Conservation (phyloP, 2,113 vertebrate genomes). For the Saguinus imperator region DNA sequence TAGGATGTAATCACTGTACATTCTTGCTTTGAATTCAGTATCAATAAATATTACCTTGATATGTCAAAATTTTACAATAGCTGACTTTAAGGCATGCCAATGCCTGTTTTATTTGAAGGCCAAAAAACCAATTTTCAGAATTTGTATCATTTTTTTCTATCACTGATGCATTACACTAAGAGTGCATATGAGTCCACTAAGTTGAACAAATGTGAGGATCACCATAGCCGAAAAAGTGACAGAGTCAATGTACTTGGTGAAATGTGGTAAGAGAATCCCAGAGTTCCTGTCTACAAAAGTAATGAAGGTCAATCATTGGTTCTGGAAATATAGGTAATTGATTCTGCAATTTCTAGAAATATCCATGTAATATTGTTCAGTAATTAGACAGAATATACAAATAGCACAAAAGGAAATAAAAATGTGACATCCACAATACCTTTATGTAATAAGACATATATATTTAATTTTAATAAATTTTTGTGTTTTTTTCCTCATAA, state of each 20-base stretch:
- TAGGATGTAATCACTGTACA: neutral
- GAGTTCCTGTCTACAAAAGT: neutral
- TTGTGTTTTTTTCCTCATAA: neutral
- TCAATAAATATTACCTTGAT: neutral
- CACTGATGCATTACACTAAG: neutral
- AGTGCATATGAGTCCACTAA: neutral
- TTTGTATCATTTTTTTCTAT: neutral
- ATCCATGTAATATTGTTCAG: neutral
- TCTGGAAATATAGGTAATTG: neutral
- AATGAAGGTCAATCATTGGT: neutral
- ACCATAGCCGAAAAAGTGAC: neutral
- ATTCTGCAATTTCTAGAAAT: neutral
- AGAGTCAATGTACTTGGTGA: neutral
- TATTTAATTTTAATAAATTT: neutral
- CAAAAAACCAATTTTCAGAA: neutral
- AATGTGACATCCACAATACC: neutral
- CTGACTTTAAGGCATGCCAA: neutral
- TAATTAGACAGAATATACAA: neutral
- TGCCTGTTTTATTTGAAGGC: neutral
- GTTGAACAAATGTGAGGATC: neutral
- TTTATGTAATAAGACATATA: neutral
- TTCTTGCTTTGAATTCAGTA: neutral
- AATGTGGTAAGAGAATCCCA: neutral
- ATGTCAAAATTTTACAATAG: neutral
- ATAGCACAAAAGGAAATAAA: neutral